Evolutionary conservation across 1,140 invertebrate species (phyloP), one percentile per base, ranked within the genome.

Genomic region (Thaumatotibia leucotreta): DNA sequence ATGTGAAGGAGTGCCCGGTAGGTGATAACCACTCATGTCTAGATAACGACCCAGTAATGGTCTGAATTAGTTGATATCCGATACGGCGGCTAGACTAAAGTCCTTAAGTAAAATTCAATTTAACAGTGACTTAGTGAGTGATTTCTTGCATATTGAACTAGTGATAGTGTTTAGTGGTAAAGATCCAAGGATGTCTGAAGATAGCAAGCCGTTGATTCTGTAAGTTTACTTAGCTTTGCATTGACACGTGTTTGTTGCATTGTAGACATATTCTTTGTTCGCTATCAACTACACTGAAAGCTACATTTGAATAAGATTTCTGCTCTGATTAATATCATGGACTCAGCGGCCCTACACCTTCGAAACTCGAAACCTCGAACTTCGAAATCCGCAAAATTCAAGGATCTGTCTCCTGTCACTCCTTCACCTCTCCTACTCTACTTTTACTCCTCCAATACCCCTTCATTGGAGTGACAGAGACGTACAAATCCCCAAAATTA

Each of bases 201-300:
- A 84, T 35, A 68, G 64, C 6, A 84, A 84, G 22, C 82, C 83
- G 6, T 73, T 86, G 69, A 69, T 86, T n/a, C 68, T 78, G 84
- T 86, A 67, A 86, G 84, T 86, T 65, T 58, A 27, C 50, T 14
- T 52, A 27, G 39, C 17, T n/a, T 63, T 65, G 65, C 32, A 63
- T 20, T 45, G 39, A 20, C 39, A 45, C 39, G 39, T 45, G 39
- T 45, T 1, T 20, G 5, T 45, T 20, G 39, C 6, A 45, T 45
- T 14, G 1, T 0, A 45, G n/a, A 45, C 1, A 0, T 4, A 39
- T 39, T n/a, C n/a, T 14, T 39, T 5, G n/a, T 39, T n/a, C 3
- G 14, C 1, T 14, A 39, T 1, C n/a, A 20, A 8, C 1, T 17
- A 20, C 35, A 20, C 39, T 20, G 6, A 45, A 4, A 45, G 0